Percentiles rank a stretch among this genome's conserved stretches.
phyloP scores from a whole-genome alignment of 2,888 invertebrate genomes.

The Rotaria socialis region DNA sequence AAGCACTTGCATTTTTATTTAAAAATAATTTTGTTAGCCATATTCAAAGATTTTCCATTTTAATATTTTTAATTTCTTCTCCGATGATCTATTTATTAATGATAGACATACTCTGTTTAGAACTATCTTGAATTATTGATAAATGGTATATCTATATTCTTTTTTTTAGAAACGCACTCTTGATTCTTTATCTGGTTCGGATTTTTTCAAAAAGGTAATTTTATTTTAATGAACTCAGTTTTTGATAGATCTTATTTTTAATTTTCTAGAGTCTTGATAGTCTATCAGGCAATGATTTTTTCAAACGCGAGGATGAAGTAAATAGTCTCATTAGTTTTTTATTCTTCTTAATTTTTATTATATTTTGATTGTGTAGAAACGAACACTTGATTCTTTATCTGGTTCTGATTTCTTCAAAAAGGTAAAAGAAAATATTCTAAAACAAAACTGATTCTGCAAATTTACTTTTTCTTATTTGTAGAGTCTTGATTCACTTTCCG shows the following conservation, averaged over 20 bases:
- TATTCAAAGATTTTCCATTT: no score
- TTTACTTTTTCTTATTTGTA: background rate
- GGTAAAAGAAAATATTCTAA: background rate
- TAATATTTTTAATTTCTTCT: no score
- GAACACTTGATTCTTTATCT: background rate
- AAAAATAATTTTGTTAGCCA: background rate
- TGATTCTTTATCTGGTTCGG: constrained; percentile 8
- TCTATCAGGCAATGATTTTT: constrained; percentile 19
- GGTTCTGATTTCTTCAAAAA: constrained; percentile 6
- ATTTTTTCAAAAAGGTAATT: constrained; percentile 17
- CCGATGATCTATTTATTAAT: no score
- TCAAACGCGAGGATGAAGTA: constrained; percentile 16
- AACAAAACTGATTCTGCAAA: no score
- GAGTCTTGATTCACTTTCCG: background rate
- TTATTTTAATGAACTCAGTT: background rate
- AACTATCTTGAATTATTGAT: background rate
- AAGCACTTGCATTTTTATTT: background rate
- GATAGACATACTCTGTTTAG: no score
- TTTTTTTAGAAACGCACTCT: background rate
- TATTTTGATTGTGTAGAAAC: background rate
- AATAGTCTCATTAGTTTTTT: background rate
- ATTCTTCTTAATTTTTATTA: background rate
- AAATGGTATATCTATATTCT: background rate
- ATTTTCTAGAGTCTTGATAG: constrained; percentile 8
- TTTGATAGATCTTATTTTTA: no score